These are phyloP conservation scores for Callipepla squamata DNA, from an alignment of 2,113 vertebrate genomes.

Conservation along the genomic window DNA sequence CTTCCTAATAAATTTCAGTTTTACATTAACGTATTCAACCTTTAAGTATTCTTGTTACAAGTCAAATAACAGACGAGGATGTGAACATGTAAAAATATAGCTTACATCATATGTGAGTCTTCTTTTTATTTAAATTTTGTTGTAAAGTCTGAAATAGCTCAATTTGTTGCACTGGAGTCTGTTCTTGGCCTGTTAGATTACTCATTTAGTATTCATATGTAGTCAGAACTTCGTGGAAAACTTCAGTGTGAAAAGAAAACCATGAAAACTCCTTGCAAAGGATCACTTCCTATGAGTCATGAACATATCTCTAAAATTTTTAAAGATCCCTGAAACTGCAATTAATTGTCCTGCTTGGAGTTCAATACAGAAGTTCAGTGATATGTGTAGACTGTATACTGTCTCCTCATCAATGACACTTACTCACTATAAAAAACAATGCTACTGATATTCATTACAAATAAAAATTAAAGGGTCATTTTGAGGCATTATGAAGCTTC, in stretches of 20 bases:
- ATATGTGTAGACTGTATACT: background rate
- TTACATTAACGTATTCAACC: background rate
- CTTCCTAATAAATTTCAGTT: background rate
- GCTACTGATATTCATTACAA: background rate
- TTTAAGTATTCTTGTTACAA: background rate
- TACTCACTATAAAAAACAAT: background rate
- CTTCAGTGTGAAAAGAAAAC: background rate
- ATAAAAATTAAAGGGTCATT: background rate
- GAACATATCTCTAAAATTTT: fast-evolving
- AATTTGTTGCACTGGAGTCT: background rate
- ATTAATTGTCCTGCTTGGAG: background rate
- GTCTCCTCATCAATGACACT: background rate
- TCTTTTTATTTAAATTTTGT: background rate
- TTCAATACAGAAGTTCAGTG: background rate
- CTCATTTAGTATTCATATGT: background rate
- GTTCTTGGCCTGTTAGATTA: background rate
- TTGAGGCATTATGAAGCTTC: background rate
- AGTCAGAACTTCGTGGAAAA: background rate
- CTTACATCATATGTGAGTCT: background rate
- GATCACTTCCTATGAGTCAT: background rate
- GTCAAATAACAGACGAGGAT: background rate
- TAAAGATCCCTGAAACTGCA: background rate
- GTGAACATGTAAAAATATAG: background rate
- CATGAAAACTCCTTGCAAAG: background rate
- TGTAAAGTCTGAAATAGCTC: background rate